Base-by-base conservation (phyloP, 92 coral and sea anemone genomes). In the Porites evermanni region DNA sequence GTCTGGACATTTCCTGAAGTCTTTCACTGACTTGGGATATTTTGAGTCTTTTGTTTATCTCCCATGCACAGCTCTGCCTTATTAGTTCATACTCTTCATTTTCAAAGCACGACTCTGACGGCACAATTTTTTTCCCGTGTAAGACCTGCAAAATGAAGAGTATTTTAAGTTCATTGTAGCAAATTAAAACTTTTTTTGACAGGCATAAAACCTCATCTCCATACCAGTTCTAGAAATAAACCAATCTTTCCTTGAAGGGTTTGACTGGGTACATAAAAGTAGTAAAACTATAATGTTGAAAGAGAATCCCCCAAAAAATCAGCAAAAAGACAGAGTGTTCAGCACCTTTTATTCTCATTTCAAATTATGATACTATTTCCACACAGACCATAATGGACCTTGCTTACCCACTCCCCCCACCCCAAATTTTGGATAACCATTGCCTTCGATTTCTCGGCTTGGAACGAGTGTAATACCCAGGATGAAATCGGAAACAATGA, bases 21-120 rank as follows among this genome's bases (percentile, higher is more conserved):
- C 44, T 14, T 59, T 59, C 52, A 14, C 18, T 60, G 24, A 76
- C 21, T 11, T 24, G 12, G 14, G 18, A 29, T 60, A 76, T 12
- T 26, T 12, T 2, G 53, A 59, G 38, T 60, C 80, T 23, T 26
- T 23, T 7, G 16, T 24, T 9, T 23, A 32, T 10, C 17, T 58
- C 12, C 13, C 52, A 20, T 60, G 26, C 44, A n/a, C 80, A 76
- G 52, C 80, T 26, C 54, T 56, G 67, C 67, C 29, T 76, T 44
- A 76, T 76, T 8, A 76, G 51, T 12, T 76, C n/a, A 12, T 59
- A 58, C 60, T 76, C 80, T 2, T 76, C 68, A 5, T 76, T 52
- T 56, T 24, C 21, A 26, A 76, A 7, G 68, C 68, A 76, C 19
- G 1, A 1, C 67, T 76, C 80, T 17, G 9, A n/a, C 1, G 80